Evolutionary conservation across 2,797 vertebrate genomes (phyloP), one percentile per base, ranked within the genome.

Genomic region (Thaleichthys pacificus): DNA sequence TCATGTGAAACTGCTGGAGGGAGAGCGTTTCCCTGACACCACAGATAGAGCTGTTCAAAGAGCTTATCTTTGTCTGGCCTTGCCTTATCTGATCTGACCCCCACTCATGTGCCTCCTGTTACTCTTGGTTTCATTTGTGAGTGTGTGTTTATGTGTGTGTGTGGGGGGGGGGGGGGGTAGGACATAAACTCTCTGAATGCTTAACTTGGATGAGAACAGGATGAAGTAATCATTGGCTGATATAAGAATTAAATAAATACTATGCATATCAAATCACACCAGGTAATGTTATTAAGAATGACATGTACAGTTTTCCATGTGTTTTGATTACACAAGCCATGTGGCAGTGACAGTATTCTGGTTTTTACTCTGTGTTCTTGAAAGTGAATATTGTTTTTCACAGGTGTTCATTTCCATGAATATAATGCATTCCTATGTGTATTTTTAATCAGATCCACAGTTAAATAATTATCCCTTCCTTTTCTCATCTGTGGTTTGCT

Each of bases 21-120:
- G 77, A 81, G 84, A 84, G 77, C 80, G 73, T 87, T 84, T 86
- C 82, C 79, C 79, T 84, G 84, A 90, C 86, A 75, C 83, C 82
- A 82, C 89, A 90, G 87, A 92, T 90, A 90, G 86, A 91, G 86
- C 75, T 73, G 82, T 90, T 93, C 90, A 92, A 90, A 93, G 89
- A 84, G 85, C 87, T 91, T 89, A 90, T 92, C 88, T 87, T 73
- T 77, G 86, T 77, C 89, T 91, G 83, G 83, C 86, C 83, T 77
- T 4, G 30, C 74, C 83, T 90, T 92, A 93, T 93, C 91, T 91
- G 90, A 91, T 91, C 85, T 89, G 89, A 92, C 88, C 90, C 80
- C 84, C 49, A 77, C 82, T 86, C 84, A 86, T 83, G 85, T 75
- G 84, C 86, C 88, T 87, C 82, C 86, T 88, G 82, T 89, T 87